Evolutionary conservation across 2,888 invertebrate species (phyloP), one percentile per base, ranked within the genome.

Genomic region (Noctua janthe): DNA sequence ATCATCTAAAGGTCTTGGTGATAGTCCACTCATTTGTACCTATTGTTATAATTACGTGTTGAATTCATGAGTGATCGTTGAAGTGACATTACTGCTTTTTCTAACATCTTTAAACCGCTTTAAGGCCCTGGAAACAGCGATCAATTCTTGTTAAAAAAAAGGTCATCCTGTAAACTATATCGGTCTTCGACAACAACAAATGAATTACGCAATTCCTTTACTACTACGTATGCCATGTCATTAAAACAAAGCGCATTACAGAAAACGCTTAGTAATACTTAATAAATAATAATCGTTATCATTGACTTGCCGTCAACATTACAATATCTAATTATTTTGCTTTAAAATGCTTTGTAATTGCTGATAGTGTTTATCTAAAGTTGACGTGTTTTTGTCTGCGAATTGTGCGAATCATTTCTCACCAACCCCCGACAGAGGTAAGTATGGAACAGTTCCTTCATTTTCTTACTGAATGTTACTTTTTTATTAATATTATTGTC

Each of bases 281-380:
- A 47, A 17, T n/a, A 15, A 64, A 35, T 62, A 69, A 54, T 20
- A 54, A 79, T 66, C 13, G 17, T 35, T 47, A 66, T 54, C 35
- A 17, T 6, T 11, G 35, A 17, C 1, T 17, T 54, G 49, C 20
- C 20, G 29, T 43, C 11, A 56, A 0, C 1, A 4, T 62, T 8
- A 69, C 11, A 20, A 15, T 20, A 23, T 1, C 51, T 17, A 43
- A 51, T 8, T 10, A 47, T n/a, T 35, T 78, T 66, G 15, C 35
- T 2, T 5, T 43, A 43, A 79, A 66, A 3, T n/a, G 78, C 66
- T 20, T 4, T n/a, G 8, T 78, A 47, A 77, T 66, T 54, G 7
- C n/a, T 54, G 64, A 79, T 78, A 79, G 13, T 4, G n/a, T n/a
- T 78, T 80, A 78, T 80, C 54, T 15, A 7, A 66, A 66, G 80